Percentiles rank a stretch among this genome's conserved stretches.
These are phyloP conservation scores for Oncorhynchus gorbuscha DNA, from an alignment of 2,113 vertebrate species.

Conservation along the genomic window DNA sequence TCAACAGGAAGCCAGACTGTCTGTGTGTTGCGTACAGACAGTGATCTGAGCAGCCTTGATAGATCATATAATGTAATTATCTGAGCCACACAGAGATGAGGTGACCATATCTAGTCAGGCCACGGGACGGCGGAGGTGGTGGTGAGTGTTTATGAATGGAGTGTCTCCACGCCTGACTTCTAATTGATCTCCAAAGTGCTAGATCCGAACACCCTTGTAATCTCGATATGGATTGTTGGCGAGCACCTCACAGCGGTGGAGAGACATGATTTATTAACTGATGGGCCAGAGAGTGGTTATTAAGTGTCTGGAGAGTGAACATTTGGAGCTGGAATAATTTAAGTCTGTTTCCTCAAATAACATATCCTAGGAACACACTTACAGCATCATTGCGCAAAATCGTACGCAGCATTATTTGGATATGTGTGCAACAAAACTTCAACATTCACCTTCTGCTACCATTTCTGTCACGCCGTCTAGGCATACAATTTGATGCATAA, in stretches of 20 bases:
- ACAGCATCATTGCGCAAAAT: no score
- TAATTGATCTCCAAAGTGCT: slow-evolving; percentile 48
- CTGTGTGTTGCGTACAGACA: neutral
- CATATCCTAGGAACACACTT: neutral
- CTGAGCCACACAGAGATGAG: neutral
- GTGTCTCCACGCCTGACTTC: slow-evolving; percentile 31
- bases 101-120: neutral
- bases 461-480: no score
- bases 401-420: no score
- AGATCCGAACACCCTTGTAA: slow-evolving; percentile 52
- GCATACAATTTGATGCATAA: no score
- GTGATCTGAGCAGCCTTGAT: neutral
- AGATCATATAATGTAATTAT: neutral
- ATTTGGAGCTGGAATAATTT: neutral
- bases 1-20: neutral
- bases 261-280: slow-evolving; percentile 24
- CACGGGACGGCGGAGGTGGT: neutral
- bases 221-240: slow-evolving; percentile 62
- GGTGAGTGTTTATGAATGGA: slow-evolving; percentile 33
- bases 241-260: slow-evolving; percentile 33
- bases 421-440: no score
- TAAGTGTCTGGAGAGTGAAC: slow-evolving; percentile 9
- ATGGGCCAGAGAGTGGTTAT: slow-evolving; percentile 16
- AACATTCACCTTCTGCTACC: no score
- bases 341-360: neutral